Evolutionary conservation across 2,888 invertebrate species (phyloP).

Genomic region (Pristionchus entomophagus): DNA sequence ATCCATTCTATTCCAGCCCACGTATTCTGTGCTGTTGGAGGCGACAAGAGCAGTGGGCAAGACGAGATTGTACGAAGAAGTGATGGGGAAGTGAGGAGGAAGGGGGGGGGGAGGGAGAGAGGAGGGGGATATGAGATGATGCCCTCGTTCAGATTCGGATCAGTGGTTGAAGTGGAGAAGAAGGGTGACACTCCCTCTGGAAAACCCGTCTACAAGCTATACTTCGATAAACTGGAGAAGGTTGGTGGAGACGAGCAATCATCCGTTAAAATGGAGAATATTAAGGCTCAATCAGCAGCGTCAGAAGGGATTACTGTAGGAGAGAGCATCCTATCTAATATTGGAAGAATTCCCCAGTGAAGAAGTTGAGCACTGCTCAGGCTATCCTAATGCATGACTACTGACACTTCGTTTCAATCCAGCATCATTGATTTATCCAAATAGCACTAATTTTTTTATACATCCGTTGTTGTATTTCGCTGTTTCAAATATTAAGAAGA

Average conservation of each 20-base stretch:
- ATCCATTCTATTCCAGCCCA: neutral
- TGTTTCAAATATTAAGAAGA: too few relatives aligned
- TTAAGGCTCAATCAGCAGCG: neutral
- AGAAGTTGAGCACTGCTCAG: too few relatives aligned
- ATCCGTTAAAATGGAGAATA: neutral
- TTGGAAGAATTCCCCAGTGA: neutral
- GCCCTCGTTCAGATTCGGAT: neutral
- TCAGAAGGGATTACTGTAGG: neutral
- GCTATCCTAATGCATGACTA: too few relatives aligned
- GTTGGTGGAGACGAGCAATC: neutral
- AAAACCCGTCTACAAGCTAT: neutral
- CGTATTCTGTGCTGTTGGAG: neutral
- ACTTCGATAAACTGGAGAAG: neutral
- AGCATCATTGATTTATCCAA: too few relatives aligned
- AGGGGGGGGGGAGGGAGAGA: neutral
- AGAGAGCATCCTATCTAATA: neutral
- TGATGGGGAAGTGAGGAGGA: neutral
- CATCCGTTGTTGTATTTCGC: too few relatives aligned
- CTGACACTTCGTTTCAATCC: too few relatives aligned
- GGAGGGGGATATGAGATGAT: neutral
- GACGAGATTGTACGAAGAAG: neutral
- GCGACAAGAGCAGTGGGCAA: neutral
- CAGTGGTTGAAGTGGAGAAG: conserved; percentile 26
- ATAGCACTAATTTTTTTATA: too few relatives aligned
- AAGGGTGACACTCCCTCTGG: neutral